phyloP scores from a whole-genome alignment of 2,113 vertebrate genomes.

The Phrynosoma blainvillii region DNA sequence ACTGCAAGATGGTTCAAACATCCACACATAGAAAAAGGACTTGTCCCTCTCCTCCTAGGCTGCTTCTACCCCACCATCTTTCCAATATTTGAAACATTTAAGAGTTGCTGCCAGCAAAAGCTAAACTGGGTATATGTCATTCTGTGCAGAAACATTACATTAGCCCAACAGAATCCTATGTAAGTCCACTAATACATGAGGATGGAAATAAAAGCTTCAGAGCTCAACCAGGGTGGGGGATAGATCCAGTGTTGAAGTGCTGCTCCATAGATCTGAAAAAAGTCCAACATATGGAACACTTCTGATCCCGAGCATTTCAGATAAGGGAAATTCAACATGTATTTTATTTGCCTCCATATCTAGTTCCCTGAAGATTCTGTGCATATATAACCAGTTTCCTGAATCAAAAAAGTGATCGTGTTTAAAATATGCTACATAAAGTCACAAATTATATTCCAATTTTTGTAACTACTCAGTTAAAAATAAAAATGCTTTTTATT shows the following conservation, averaged over 20 bases:
- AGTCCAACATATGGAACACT: no score
- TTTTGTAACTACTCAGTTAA: conserved; percentile 1
- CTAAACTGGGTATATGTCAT: neutral
- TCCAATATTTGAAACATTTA: neutral
- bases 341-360: neutral
- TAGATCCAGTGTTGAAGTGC: neutral
- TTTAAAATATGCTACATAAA: neutral
- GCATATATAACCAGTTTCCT: neutral
- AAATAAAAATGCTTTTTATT: conserved; percentile 9
- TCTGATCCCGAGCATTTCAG: no score
- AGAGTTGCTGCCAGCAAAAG: neutral
- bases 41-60: no score
- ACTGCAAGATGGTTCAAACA: no score
- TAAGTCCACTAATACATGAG: neutral
- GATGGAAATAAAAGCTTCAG: neutral
- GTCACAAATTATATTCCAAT: conserved; percentile 4
- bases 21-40: no score
- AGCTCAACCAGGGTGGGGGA: neutral
- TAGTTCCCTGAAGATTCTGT: neutral
- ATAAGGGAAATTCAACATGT: neutral
- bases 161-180: neutral
- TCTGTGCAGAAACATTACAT: neutral
- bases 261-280: neutral
- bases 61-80: no score
- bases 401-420: neutral